These are phyloP conservation scores for Channa striata DNA, from an alignment of 2,797 vertebrate genomes.

Conservation along the genomic window DNA sequence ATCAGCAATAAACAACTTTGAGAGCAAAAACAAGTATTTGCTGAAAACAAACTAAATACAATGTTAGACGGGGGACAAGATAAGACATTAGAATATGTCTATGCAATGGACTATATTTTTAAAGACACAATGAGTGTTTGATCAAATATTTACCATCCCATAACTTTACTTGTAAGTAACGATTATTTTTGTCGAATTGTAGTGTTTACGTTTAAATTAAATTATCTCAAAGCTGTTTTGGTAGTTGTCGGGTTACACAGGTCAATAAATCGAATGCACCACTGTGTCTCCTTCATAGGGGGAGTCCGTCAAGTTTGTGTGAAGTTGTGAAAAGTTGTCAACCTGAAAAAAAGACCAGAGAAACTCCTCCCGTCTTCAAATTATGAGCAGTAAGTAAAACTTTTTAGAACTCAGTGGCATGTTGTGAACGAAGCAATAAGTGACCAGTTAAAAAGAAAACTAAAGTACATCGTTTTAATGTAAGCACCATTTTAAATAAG, in stretches of 20 bases:
- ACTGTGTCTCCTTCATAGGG: conserved; percentile 65
- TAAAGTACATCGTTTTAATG: neutral
- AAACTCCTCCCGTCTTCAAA: conserved; percentile 88
- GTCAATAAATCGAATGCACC: conserved; percentile 50
- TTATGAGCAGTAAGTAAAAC: conserved; percentile 89
- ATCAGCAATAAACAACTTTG: too few species aligned
- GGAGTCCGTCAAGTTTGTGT: conserved; percentile 83
- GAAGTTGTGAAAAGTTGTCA: conserved; percentile 87
- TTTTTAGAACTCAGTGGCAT: conserved; percentile 68
- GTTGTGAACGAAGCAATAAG: conserved; percentile 20
- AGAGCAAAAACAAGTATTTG: too few species aligned
- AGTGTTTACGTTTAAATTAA: neutral
- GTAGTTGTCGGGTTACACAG: accelerated
- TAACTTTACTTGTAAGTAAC: neutral
- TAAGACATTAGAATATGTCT: too few species aligned
- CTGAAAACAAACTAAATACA: too few species aligned
- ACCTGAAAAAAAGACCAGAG: conserved; percentile 82
- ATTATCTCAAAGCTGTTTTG: too few species aligned
- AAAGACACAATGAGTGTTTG: neutral
- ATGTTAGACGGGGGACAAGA: too few species aligned
- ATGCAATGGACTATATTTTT: too few species aligned
- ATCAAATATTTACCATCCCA: too few species aligned
- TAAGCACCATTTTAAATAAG: neutral
- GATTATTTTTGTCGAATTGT: too few species aligned
- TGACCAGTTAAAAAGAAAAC: neutral